Evolutionary conservation across 1,140 invertebrate species (phyloP).

Genomic region (Physella acuta): DNA sequence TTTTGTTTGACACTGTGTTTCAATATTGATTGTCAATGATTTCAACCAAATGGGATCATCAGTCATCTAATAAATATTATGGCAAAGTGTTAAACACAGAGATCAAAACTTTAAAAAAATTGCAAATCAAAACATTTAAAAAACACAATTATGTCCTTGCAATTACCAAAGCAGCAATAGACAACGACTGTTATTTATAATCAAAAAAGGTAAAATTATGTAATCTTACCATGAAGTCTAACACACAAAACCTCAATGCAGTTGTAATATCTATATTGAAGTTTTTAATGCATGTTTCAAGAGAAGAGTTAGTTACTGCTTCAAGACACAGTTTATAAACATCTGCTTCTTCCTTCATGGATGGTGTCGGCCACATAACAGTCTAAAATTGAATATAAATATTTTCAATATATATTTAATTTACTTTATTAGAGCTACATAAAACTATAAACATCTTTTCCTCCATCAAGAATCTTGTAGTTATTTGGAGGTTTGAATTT

Average conservation of each 20-base stretch:
- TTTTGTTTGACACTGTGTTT: slow-evolving; percentile 31
- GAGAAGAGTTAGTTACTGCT: slow-evolving; percentile 24
- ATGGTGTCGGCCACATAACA: slow-evolving; percentile 17
- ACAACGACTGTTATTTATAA: no score
- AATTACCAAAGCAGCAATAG: no score
- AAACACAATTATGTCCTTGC: no score
- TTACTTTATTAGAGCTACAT: background rate
- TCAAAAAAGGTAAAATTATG: background rate
- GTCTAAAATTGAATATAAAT: slow-evolving; percentile 2
- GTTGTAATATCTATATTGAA: slow-evolving; percentile 23
- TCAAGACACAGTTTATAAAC: background rate
- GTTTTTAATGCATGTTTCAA: slow-evolving; percentile 12
- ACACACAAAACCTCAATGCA: slow-evolving; percentile 35
- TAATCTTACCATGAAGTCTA: slow-evolving; percentile 34
- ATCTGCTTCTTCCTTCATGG: background rate
- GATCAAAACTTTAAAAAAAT: no score
- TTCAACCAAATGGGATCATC: slow-evolving; percentile 34
- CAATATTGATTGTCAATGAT: slow-evolving; percentile 28
- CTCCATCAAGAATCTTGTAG: background rate
- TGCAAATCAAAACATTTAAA: no score
- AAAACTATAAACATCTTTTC: background rate
- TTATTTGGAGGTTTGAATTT: background rate
- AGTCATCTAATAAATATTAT: slow-evolving; percentile 40
- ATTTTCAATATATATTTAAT: background rate
- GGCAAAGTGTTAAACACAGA: no score